Evolutionary conservation across 2,888 invertebrate species (phyloP), one percentile per base, ranked within the genome.

Genomic region (Alentia gelatinosa): DNA sequence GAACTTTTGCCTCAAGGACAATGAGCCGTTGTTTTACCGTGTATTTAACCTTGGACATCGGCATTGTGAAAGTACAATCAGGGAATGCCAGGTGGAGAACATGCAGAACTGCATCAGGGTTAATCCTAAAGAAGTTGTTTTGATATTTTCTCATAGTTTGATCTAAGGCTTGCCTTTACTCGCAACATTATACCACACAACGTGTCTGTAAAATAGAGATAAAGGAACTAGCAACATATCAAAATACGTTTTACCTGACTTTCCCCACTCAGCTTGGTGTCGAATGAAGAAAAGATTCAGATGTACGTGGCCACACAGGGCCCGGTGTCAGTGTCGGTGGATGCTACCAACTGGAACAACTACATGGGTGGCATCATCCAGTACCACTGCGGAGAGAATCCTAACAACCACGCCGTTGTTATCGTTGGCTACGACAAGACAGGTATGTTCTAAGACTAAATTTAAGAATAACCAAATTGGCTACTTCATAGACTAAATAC

Each of bases 331-430:
- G 98, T 97, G 0, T 98, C 98, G 0, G 97, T 98, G 0, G 98
- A 98, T 96, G 98, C 98, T 0, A 96, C 97, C 40, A 97, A 97
- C 0, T 98, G 98, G 98, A 98, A 98, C 96, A 97, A 98, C 96
- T 98, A 98, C 95, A 96, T 98, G 12, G 98, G 98, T 0, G 98
- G 98, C 0, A 97, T 98, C 50, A 98, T 98, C 94, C 98, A 98
- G 95, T 98, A 97, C 94, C 97, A 98, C 94, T 98, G 98, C 96
- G 97, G 97, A 0, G 97, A 97, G 1, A 90, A 94, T 0, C 97
- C 97, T 68, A 96, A 98, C n/a, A 98, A 98, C 95, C 98, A 98
- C 94, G 98, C 98, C 0, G 98, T 98, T 0, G 97, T 98, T 95
- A 94, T 98, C 89, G 97, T 98, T 0, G 98, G 98, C 0, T 98